Conservation (phyloP, 2,797 vertebrate genomes). For the Sarcoramphus papa region DNA sequence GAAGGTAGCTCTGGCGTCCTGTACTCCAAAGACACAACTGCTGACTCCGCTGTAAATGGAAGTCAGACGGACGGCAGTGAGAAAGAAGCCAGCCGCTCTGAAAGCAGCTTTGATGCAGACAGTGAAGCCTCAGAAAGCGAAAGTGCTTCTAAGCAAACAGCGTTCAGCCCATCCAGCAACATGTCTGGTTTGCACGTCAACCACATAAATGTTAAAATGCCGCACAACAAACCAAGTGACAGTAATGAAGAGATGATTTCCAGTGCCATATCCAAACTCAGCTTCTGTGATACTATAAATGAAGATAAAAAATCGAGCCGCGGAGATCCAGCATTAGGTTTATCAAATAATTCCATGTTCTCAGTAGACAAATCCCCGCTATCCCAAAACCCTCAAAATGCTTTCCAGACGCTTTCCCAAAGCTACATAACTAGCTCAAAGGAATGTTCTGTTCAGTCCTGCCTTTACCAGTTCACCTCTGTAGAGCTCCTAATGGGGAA, state of each 20-base stretch:
- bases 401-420: conserved; percentile 93
- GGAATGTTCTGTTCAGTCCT: conserved; percentile 97
- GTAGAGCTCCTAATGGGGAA: conserved; percentile 96
- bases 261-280: conserved; percentile 81
- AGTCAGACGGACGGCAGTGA: conserved; percentile 89
- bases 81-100: conserved; percentile 82
- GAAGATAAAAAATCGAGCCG: conserved; percentile 48
- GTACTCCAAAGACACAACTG: background rate
- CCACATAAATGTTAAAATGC: background rate
- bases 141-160: conserved; percentile 63
- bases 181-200: background rate
- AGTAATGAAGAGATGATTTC: conserved; percentile 73
- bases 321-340: conserved; percentile 67
- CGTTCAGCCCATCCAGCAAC: background rate
- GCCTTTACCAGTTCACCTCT: conserved; percentile 97
- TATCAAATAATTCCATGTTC: conserved; percentile 56
- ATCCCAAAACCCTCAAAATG: conserved; percentile 75
- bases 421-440: conserved; percentile 92
- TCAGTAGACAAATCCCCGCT: conserved; percentile 50
- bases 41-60: conserved; percentile 61
- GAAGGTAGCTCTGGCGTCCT: background rate
- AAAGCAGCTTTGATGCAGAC: conserved; percentile 93
- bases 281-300: conserved; percentile 67
- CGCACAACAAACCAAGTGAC: background rate
- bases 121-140: conserved; percentile 94